Evolutionary conservation across 2,113 vertebrate genomes (phyloP).

Genomic region (Embiotoca jacksoni): DNA sequence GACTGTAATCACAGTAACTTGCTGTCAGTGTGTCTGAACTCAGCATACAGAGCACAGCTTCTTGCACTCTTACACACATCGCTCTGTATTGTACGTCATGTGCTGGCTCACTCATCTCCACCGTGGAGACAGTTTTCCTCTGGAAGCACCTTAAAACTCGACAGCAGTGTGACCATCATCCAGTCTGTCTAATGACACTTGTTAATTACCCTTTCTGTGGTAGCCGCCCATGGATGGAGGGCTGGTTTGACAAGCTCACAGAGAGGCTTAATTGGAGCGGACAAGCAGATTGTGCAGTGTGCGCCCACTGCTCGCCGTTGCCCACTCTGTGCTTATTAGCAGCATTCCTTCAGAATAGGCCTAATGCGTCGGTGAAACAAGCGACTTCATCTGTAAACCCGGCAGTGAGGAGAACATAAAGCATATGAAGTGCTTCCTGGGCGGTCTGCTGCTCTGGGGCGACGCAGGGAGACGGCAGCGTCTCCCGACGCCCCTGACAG

Average conservation of each 20-base stretch:
- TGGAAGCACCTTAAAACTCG: constrained; percentile 34
- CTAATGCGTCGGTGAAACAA: constrained; percentile 13
- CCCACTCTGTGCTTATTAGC: constrained; percentile 24
- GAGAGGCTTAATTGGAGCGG: constrained; percentile 61
- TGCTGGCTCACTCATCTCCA: constrained; percentile 19
- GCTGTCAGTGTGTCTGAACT: constrained; percentile 15
- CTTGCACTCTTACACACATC: background rate
- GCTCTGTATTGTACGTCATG: background rate
- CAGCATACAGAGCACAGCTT: constrained; percentile 1
- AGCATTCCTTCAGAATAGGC: constrained; percentile 11
- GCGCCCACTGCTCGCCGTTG: constrained; percentile 5
- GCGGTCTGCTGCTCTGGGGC: background rate
- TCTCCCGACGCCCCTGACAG: constrained; percentile 23
- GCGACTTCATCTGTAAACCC: constrained; percentile 1
- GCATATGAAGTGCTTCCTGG: constrained; percentile 16
- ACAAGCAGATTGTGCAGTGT: constrained; percentile 50
- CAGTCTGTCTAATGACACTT: constrained; percentile 46
- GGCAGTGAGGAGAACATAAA: background rate
- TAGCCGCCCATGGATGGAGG: constrained; percentile 31
- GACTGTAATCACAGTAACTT: constrained; percentile 13
- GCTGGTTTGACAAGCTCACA: constrained; percentile 44
- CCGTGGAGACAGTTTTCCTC: constrained; percentile 7
- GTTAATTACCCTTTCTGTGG: constrained; percentile 59
- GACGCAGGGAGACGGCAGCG: constrained; percentile 12
- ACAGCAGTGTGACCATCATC: constrained; percentile 36